A percentile compares a stretch with the other conserved stretches of the same genome.
phyloP scores from a whole-genome alignment of 1,140 invertebrate genomes.

The Rhagoletis zephyria region DNA sequence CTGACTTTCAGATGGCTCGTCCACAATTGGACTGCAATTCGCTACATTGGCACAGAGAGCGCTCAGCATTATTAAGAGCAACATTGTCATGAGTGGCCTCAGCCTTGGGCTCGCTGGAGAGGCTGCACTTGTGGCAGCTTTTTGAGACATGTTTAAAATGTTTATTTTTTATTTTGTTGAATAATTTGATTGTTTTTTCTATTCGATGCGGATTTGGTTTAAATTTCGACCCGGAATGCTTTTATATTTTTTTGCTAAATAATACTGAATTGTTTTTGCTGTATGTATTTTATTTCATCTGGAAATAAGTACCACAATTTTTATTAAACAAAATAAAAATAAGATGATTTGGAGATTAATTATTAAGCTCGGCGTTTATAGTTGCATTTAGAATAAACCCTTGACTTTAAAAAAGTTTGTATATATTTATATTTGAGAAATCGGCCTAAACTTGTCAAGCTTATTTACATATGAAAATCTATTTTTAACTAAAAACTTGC shows the following conservation, averaged over 20 bases:
- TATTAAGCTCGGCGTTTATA: no score
- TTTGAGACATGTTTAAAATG: neutral
- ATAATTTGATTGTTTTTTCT: neutral
- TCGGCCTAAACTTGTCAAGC: no score
- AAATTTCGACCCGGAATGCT: neutral
- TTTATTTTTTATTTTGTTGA: neutral
- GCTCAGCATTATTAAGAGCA: neutral
- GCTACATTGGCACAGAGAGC: neutral
- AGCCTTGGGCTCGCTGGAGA: neutral
- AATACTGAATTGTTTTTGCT: neutral
- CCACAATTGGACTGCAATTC: neutral
- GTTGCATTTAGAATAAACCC: no score
- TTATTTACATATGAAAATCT: no score
- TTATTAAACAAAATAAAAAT: no score
- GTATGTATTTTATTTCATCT: neutral
- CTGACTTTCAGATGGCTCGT: neutral
- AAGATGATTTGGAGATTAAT: no score
- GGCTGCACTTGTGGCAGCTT: slow-evolving; percentile 20
- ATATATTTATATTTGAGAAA: no score
- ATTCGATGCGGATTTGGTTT: neutral
- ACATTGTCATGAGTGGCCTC: neutral
- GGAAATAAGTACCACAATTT: no score
- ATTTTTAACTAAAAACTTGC: no score
- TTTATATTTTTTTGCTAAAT: neutral
- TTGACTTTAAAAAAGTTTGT: no score